Evolutionary conservation across 2,797 vertebrate genomes (phyloP).

Genomic region (Xenops minutus): DNA sequence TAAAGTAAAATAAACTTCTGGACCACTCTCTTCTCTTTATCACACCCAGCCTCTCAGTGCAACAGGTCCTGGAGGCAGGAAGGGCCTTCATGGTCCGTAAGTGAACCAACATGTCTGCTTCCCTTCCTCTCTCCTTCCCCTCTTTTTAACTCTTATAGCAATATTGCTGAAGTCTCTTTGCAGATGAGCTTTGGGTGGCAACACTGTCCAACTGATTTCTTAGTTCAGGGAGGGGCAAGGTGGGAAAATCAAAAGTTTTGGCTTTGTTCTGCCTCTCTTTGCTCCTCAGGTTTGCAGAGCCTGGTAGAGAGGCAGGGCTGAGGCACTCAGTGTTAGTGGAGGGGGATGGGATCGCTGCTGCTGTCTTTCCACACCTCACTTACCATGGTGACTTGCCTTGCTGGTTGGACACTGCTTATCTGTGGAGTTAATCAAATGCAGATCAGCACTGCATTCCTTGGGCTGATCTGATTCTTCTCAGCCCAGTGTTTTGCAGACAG

Average conservation of each 20-base stretch:
- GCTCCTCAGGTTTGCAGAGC: background rate
- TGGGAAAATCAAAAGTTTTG: background rate
- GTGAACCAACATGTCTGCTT: background rate
- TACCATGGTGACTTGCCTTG: background rate
- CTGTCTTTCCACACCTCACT: background rate
- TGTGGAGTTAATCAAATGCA: background rate
- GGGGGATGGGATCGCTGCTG: background rate
- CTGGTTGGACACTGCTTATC: constrained; percentile 30
- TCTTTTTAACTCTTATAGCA: background rate
- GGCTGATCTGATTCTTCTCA: background rate
- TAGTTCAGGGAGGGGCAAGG: background rate
- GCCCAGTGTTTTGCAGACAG: constrained; percentile 19
- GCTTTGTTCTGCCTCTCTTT: background rate
- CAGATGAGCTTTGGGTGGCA: background rate
- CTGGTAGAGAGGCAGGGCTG: background rate
- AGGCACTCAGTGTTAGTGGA: background rate
- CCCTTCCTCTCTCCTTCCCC: background rate
- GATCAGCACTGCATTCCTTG: constrained; percentile 8
- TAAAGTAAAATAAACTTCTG: background rate
- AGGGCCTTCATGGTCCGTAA: background rate
- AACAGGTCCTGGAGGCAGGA: background rate
- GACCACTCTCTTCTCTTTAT: background rate
- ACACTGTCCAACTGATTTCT: background rate
- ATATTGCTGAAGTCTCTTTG: background rate
- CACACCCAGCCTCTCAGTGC: background rate